Evolutionary conservation across 92 coral and sea anemone species (phyloP), one percentile per base, ranked within the genome.

Genomic region (Epizoanthus ramosus): DNA sequence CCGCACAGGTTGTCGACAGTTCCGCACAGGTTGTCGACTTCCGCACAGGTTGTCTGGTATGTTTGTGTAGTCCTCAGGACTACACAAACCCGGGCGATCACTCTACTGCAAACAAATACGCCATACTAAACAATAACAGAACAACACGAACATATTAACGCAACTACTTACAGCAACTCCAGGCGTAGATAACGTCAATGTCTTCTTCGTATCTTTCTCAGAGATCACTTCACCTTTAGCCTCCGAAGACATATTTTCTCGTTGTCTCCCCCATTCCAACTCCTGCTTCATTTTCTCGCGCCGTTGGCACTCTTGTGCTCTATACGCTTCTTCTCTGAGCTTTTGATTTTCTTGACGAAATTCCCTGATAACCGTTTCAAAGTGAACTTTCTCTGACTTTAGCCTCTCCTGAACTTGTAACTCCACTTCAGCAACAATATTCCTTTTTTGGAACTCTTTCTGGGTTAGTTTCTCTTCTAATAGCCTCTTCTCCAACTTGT

Each of bases 321-420:
- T 47, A 12, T 24, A 21, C 6, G 25, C 79, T 56, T 56, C 65
- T 3, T 74, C 79, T 56, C 79, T 74, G 18, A 74, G 64, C 47
- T 74, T 74, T 18, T 24, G 64, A 16, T 16, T 54, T 25, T 74
- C 79, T 16, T 22, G 23, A 33, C 24, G 28, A 53, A 57, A 52
- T n/a, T 74, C 79, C 79, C 25, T 74, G 45, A 54, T 54, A 74
- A 74, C 28, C 2, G 3, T 56, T n/a, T 74, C 79, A 28, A 56
- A 19, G 12, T 15, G 28, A 15, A 15, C 15, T 43, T 56, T 61
- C 23, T 74, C 79, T 24, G 79, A 54, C 16, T 74, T 43, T 9
- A 74, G 56, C 31, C 22, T 56, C 23, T 56, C 35, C 19, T 33
- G 25, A 5, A 54, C 79, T 13, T 74, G 47, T 28, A 31, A 28